phyloP scores from a whole-genome alignment of 2,797 vertebrate genomes.

The Notoglanidium macrostoma region DNA sequence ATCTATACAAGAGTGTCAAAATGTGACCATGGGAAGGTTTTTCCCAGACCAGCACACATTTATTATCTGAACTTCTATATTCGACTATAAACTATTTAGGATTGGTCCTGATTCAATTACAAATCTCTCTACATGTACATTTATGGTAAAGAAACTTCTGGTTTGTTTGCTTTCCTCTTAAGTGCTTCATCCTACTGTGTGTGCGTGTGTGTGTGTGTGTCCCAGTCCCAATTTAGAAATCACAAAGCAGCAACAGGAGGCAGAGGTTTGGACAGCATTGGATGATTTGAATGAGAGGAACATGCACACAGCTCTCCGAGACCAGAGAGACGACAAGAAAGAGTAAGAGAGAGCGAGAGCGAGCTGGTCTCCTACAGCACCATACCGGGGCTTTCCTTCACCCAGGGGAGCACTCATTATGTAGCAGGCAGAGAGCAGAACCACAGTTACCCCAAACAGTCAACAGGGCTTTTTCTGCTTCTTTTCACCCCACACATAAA shows the following conservation, averaged over 20 bases:
- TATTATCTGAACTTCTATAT: neutral
- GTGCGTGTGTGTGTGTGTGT: constrained; percentile 65
- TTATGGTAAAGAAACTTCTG: constrained; percentile 1
- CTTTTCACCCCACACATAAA: constrained; percentile 78
- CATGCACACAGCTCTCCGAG: constrained; percentile 86
- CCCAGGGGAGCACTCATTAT: constrained; percentile 77
- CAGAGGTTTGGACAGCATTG: constrained; percentile 77
- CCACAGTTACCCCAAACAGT: neutral
- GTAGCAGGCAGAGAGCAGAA: constrained; percentile 80
- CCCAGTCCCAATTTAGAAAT: constrained; percentile 75
- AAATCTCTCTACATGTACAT: neutral
- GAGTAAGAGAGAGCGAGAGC: constrained; percentile 45
- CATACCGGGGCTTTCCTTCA: constrained; percentile 75
- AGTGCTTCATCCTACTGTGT: constrained; percentile 13
- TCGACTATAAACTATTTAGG: neutral
- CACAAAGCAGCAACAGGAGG: constrained; percentile 87
- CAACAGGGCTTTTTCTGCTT: constrained; percentile 14
- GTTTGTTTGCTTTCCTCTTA: neutral
- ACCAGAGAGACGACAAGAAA: constrained; percentile 41
- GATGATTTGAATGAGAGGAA: constrained; percentile 83
- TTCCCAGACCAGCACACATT: neutral
- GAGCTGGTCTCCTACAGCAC: constrained; percentile 80
- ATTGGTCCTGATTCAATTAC: neutral
- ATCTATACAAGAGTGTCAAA: neutral
- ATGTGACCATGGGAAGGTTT: neutral